Evolutionary conservation across 2,888 invertebrate species (phyloP).

Genomic region (Hyles lineata): DNA sequence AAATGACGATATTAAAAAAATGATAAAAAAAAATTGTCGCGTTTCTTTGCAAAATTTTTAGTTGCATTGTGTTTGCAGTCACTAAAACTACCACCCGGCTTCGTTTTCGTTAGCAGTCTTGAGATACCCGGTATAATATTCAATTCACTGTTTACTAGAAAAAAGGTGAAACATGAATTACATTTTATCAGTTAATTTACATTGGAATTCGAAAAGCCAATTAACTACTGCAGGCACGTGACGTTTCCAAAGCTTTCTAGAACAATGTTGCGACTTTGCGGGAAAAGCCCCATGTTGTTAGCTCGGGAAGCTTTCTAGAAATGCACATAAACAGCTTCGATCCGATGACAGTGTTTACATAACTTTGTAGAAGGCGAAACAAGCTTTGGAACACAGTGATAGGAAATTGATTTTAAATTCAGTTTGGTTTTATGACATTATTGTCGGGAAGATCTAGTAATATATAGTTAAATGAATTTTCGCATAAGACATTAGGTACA

Average conservation of each 20-base stretch:
- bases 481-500: too few relatives aligned
- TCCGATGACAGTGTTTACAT: not conserved
- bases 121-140: too few relatives aligned
- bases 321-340: not conserved
- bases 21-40: too few relatives aligned
- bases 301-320: not conserved
- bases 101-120: too few relatives aligned
- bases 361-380: not conserved
- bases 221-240: not conserved
- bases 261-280: slow-evolving; percentile 4
- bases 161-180: not conserved
- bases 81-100: too few relatives aligned
- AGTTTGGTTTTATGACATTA: too few relatives aligned
- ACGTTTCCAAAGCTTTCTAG: not conserved
- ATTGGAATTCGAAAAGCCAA: not conserved
- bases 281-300: not conserved
- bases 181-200: not conserved
- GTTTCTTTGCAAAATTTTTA: too few relatives aligned
- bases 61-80: too few relatives aligned
- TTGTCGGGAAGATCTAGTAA: too few relatives aligned
- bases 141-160: not conserved
- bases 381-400: not conserved
- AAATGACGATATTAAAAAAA: too few relatives aligned
- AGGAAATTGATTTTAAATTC: too few relatives aligned
- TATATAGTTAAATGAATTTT: too few relatives aligned